These are phyloP conservation scores for Gonocerus acuteangulatus DNA, from an alignment of 2,888 invertebrate genomes.

Conservation along the genomic window DNA sequence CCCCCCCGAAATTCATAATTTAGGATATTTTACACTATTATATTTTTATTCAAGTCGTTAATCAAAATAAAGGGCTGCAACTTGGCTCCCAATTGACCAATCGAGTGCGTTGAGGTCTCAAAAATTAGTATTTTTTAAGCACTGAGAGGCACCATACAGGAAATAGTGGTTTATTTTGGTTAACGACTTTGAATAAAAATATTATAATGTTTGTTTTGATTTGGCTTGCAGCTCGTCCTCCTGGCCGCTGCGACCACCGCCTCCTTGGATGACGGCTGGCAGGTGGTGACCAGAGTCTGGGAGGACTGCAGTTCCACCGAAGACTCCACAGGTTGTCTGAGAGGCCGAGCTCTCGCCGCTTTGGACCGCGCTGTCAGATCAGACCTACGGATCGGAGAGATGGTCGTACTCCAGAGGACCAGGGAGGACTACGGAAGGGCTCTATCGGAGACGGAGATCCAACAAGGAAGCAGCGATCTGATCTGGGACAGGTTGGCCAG, in stretches of 20 bases:
- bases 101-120: too few species aligned
- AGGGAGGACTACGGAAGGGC: constrained; percentile 39
- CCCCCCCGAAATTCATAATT: too few species aligned
- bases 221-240: too few species aligned
- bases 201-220: too few species aligned
- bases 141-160: too few species aligned
- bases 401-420: constrained; percentile 43
- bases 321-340: constrained; percentile 60
- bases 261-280: constrained; percentile 30
- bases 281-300: constrained; percentile 48
- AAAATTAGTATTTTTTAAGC: too few species aligned
- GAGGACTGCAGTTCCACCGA: constrained; percentile 62
- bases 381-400: constrained; percentile 51
- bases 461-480: constrained; percentile 58
- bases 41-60: too few species aligned
- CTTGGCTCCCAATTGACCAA: too few species aligned
- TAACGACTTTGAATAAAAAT: too few species aligned
- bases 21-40: too few species aligned
- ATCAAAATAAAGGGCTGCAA: too few species aligned
- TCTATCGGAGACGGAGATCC: constrained; percentile 63
- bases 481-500: constrained; percentile 65
- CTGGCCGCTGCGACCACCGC: neutral
- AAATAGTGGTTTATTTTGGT: too few species aligned
- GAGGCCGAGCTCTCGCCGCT: constrained; percentile 45
- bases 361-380: neutral